Conservation (phyloP, 2,113 vertebrate genomes). For the Anguilla rostrata region DNA sequence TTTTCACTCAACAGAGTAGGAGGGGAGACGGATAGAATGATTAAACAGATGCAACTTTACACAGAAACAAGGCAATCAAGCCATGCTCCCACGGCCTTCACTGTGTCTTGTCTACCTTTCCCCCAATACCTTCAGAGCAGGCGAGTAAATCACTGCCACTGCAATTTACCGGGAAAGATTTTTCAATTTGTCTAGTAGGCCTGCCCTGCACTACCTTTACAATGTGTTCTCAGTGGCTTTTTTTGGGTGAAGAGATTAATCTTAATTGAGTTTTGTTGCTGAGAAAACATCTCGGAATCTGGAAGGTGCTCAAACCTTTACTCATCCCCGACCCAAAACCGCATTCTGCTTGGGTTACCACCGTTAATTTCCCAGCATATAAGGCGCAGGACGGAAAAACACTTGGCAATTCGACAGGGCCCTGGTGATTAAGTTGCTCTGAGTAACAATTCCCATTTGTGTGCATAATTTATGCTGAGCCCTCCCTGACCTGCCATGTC, state of each 20-base stretch:
- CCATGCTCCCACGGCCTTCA: not conserved
- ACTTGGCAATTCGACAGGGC: not conserved
- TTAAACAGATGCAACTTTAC: constrained; percentile 22
- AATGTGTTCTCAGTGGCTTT: not conserved
- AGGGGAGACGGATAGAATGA: not conserved
- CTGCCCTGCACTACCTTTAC: constrained; percentile 11
- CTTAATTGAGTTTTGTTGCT: not conserved
- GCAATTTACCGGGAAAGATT: constrained; percentile 19
- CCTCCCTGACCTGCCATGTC: not conserved
- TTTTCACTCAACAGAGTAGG: not conserved
- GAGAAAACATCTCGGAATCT: constrained; percentile 5
- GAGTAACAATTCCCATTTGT: constrained; percentile 7
- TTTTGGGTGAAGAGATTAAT: constrained; percentile 11
- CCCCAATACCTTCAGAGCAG: constrained; percentile 18
- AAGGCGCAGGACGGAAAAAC: not conserved
- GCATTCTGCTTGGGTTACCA: not conserved
- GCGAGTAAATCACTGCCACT: constrained; percentile 20
- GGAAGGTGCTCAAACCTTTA: not conserved
- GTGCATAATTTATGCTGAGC: not conserved
- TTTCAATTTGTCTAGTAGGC: constrained; percentile 24
- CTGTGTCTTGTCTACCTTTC: constrained; percentile 3
- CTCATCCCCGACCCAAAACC: not conserved
- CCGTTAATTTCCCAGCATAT: constrained; percentile 11
- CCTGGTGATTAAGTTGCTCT: constrained; percentile 8
- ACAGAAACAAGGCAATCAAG: constrained; percentile 19